Conservation (phyloP, 2,888 invertebrate genomes). For the Drosophila tripunctata region DNA sequence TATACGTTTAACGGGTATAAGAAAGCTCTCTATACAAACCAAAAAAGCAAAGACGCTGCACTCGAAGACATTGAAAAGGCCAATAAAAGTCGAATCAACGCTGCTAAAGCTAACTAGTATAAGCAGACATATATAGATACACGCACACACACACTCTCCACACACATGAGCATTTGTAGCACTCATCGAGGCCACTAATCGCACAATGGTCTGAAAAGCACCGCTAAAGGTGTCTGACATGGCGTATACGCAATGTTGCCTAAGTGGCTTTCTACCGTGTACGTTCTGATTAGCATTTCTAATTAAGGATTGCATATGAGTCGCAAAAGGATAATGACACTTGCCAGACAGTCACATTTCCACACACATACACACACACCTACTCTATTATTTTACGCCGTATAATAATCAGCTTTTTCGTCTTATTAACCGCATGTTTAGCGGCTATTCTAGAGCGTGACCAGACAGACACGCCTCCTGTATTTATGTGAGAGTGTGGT, state of each 20-base stretch:
- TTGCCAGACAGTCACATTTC: slow-evolving; percentile 53
- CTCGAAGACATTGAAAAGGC: slow-evolving; percentile 68
- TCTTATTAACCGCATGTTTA: slow-evolving; percentile 68
- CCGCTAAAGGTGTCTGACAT: slow-evolving; percentile 54
- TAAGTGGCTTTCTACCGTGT: slow-evolving; percentile 58
- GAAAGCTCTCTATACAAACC: no score
- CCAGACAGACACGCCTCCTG: slow-evolving; percentile 40
- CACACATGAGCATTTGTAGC: slow-evolving; percentile 17
- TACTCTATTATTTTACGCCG: background rate
- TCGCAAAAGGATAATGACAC: slow-evolving; percentile 68
- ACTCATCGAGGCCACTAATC: slow-evolving; percentile 34
- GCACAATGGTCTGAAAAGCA: slow-evolving; percentile 37
- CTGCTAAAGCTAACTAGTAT: slow-evolving; percentile 51
- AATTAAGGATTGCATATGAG: slow-evolving; percentile 73
- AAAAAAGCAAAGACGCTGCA: slow-evolving; percentile 52
- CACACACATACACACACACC: slow-evolving; percentile 3
- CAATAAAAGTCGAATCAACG: slow-evolving; percentile 72
- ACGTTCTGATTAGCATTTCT: slow-evolving; percentile 78
- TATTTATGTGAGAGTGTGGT: background rate
- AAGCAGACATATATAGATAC: slow-evolving; percentile 33
- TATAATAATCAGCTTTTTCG: slow-evolving; percentile 21
- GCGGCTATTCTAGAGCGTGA: slow-evolving; percentile 50
- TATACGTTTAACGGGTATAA: no score
- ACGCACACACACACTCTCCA: background rate
- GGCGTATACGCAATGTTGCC: slow-evolving; percentile 62